Base-by-base conservation (phyloP, 2,113 vertebrate species). In the Otolemur garnettii region DNA sequence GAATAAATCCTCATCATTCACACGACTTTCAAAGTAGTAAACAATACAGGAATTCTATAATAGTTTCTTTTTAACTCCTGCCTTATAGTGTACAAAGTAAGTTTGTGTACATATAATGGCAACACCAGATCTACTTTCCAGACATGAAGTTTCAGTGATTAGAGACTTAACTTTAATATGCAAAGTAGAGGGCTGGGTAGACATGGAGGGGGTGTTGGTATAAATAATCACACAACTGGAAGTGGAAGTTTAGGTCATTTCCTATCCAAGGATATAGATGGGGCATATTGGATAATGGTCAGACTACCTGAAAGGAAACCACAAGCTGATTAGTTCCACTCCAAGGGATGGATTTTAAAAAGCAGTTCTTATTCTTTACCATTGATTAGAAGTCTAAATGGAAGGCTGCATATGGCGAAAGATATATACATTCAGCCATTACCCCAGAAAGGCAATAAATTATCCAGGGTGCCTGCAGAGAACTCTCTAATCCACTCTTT, bases 271-370 rank as follows among this genome's bases (percentile, higher is more conserved):
- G 45, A 80, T 80, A 77, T 68, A 94, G 55, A 90, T 45, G 93
- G 75, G 45, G 79, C 91, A 91, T 33, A 87, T 2, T 94, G 92
- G 85, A 78, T 97, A 95, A 97, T 96, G 94, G 98, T 94, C 83
- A 97, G 89, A 97, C 62, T 95, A 98, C 89, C 97, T 93, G 95
- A 98, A 97, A 5, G 42, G 97, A 98, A 98, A 96, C 95, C 98
- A 92, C 90, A 97, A 93, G 95, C 94, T 93, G 93, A 98, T 98
- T 97, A 95, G 88, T 96, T 92, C 96, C 87, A 96, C 93, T 97
- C 13, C 19, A 92, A 93, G 85, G 84, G 55, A 90, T 21, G 80
- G 85, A 84, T 87, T 92, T 62, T 87, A 97, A 96, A 95, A 91
- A 90, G 13, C 30, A 33, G 62, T 45, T 90, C 88, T 96, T 95